Percentiles rank a stretch among this genome's conserved stretches.
These are phyloP conservation scores for Drosophila kanapiae DNA, from an alignment of 1,140 invertebrate genomes.

Conservation along the genomic window DNA sequence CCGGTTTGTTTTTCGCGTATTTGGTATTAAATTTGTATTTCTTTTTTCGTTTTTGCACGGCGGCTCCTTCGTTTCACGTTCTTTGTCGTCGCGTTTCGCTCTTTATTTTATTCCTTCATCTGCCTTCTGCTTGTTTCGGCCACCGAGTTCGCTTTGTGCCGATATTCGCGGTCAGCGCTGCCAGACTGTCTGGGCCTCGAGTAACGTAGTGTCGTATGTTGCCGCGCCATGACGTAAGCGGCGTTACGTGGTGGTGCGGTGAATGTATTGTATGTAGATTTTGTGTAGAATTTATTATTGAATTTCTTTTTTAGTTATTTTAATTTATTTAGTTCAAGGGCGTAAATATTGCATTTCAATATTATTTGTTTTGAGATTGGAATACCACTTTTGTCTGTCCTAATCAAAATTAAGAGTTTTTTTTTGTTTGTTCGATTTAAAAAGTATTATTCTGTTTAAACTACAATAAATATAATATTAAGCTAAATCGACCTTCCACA, in stretches of 20 bases:
- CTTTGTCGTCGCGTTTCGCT: slow-evolving; percentile 22
- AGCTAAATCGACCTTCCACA: neutral
- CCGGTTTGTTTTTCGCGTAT: slow-evolving; percentile 50
- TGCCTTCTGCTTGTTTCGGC: slow-evolving; percentile 11
- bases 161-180: slow-evolving; percentile 65
- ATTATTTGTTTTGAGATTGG: neutral
- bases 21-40: slow-evolving; percentile 21
- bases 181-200: slow-evolving; percentile 42
- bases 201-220: slow-evolving; percentile 8
- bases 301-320: neutral
- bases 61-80: slow-evolving; percentile 6
- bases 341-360: no score
- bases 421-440: neutral
- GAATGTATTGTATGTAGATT: neutral
- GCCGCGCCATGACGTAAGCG: slow-evolving; percentile 3
- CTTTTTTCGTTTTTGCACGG: slow-evolving; percentile 21
- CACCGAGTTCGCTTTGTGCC: slow-evolving; percentile 56
- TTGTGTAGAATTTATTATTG: neutral
- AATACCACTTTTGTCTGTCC: no score
- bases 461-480: neutral
- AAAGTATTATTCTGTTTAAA: neutral
- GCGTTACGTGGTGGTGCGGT: neutral
- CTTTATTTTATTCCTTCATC: slow-evolving; percentile 38
- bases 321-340: neutral
- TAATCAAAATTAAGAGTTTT: no score